phyloP scores from a whole-genome alignment of 2,797 vertebrate species.

The Botia kubotai region DNA sequence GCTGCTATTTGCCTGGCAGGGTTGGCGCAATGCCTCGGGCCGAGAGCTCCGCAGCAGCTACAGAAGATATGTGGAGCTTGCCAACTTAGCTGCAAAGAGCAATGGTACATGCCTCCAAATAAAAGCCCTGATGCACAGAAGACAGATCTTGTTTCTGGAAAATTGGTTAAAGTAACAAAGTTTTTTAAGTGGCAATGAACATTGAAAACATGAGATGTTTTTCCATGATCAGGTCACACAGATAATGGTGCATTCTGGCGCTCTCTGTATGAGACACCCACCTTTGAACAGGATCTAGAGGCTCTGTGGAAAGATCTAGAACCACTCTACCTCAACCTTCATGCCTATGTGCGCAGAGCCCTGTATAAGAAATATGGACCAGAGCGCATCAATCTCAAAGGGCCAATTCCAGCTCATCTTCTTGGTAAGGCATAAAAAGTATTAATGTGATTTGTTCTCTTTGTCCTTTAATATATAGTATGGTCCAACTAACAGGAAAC shows the following conservation, averaged over 20 bases:
- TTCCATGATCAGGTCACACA: constrained; percentile 76
- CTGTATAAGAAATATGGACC: constrained; percentile 87
- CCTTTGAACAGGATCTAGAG: constrained; percentile 91
- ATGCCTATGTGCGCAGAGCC: constrained; percentile 90
- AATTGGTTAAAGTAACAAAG: background rate
- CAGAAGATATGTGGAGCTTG: constrained; percentile 88
- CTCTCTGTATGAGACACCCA: constrained; percentile 87
- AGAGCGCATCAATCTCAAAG: constrained; percentile 83
- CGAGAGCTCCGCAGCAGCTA: constrained; percentile 82
- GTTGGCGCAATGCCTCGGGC: constrained; percentile 90
- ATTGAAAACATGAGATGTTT: background rate
- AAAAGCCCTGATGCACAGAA: constrained; percentile 26
- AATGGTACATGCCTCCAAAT: constrained; percentile 82
- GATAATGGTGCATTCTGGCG: constrained; percentile 94
- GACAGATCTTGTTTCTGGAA: background rate
- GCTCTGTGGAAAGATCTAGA: constrained; percentile 87
- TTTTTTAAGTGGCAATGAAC: background rate
- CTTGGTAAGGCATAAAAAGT: constrained; percentile 80
- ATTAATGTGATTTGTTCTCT: background rate
- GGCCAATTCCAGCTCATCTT: constrained; percentile 96
- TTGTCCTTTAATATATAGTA: too few relatives aligned
- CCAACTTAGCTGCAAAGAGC: constrained; percentile 89
- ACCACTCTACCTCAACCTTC: constrained; percentile 91
- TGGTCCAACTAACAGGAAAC: too few relatives aligned
- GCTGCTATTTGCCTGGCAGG: constrained; percentile 90